Base-by-base conservation (phyloP, 92 coral and sea anemone genomes). In the Siderastrea radians region DNA sequence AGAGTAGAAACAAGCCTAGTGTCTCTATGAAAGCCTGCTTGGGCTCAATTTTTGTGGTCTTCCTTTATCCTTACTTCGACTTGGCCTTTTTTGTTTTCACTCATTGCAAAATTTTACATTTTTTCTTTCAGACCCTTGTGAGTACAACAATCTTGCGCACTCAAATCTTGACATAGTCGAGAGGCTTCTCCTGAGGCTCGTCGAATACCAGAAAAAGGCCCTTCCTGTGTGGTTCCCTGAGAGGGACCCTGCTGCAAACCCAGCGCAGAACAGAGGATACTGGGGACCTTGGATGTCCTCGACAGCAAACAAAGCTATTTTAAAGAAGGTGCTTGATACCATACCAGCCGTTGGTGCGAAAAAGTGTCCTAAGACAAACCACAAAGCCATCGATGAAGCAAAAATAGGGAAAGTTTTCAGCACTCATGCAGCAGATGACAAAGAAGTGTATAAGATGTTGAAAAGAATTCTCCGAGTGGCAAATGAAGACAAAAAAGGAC, bases 211-310 rank as follows among this genome's bases (percentile, higher is more conserved):
- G 84, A 83, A 62, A 26, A 78, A 79, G 49, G 98, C 91, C 7
- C 84, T 86, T 44, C 89, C 98, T 48, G 93, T 91, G n/a, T 89
- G 93, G 94, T 96, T 89, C 65, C 99, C 99, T 3, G 95, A 92
- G 26, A 86, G 94, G 17, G 99, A 98, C 63, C 80, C 87, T 1
- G 57, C 52, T 2, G 97, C 98, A 0, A 85, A 93, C 58, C 98
- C 98, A 50, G 85, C 80, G 1, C 13, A 57, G 64, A 84, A 66
- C 43, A 64, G 84, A 3, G 98, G 96, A 7, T 94, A 86, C 68
- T 98, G 99, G 99, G 92, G 95, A 3, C 98, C 98, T 3, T 98
- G 99, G 99, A 53, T 60, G 89, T 11, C 67, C 2, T 77, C 75
- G 12, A 53, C 45, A n/a, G 49, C 77, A 0, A 85, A 85, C 69